Conservation (phyloP, 23 tunicate species). For the Ascidia mentula region DNA sequence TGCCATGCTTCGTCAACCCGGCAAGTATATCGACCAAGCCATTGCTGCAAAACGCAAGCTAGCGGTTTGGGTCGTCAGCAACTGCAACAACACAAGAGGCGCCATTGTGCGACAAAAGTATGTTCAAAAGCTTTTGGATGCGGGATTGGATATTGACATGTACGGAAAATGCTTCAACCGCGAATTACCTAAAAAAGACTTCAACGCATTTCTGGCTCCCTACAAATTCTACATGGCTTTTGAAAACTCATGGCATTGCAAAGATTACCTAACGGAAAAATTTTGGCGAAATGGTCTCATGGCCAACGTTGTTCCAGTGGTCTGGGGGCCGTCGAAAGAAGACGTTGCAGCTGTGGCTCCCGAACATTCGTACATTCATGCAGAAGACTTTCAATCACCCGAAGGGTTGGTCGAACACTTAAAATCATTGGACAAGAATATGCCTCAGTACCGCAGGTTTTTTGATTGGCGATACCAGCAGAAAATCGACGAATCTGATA, state of each 20-base stretch:
- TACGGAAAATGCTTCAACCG: slow-evolving; percentile 54
- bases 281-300: slow-evolving; percentile 58
- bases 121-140: slow-evolving; percentile 20
- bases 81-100: slow-evolving; percentile 59
- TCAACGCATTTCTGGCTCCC: slow-evolving; percentile 28
- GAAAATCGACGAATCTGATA: neutral
- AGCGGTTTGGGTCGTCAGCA: slow-evolving; percentile 67
- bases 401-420: slow-evolving; percentile 36
- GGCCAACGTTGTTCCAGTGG: slow-evolving; percentile 54
- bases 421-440: slow-evolving; percentile 49
- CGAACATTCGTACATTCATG: slow-evolving; percentile 42
- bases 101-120: slow-evolving; percentile 38
- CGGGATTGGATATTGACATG: slow-evolving; percentile 45
- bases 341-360: slow-evolving; percentile 71
- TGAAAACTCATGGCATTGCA: slow-evolving; percentile 78
- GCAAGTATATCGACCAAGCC: slow-evolving; percentile 31
- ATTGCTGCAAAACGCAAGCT: slow-evolving; percentile 37
- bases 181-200: slow-evolving; percentile 10
- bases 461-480: slow-evolving; percentile 35
- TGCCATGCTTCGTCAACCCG: neutral
- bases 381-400: slow-evolving; percentile 52
- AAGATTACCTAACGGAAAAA: slow-evolving; percentile 77
- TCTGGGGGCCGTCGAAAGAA: slow-evolving; percentile 66
- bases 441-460: slow-evolving; percentile 52
- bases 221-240: slow-evolving; percentile 79